These are phyloP conservation scores for Rhinolophus ferrumequinum DNA, from an alignment of 2,113 vertebrate species.

Conservation along the genomic window DNA sequence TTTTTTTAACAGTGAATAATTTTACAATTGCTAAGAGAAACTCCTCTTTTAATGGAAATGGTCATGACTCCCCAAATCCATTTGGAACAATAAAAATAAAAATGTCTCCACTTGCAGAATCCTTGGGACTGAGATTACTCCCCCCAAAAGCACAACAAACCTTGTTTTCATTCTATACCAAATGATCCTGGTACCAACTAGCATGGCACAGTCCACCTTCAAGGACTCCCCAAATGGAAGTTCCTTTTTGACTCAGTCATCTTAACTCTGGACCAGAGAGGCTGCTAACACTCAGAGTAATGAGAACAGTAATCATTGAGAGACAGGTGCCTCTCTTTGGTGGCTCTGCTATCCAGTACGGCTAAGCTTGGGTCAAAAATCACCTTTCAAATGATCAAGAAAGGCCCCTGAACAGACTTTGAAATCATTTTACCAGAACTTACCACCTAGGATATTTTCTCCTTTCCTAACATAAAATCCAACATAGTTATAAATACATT, in stretches of 20 bases:
- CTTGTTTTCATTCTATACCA: not conserved
- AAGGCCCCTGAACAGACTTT: not conserved
- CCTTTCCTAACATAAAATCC: not conserved
- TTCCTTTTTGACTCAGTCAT: conserved; percentile 7
- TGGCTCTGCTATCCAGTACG: not conserved
- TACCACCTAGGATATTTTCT: not conserved
- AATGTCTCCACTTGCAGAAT: not conserved
- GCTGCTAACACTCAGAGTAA: not conserved
- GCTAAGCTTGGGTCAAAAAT: not conserved
- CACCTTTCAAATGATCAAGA: not conserved
- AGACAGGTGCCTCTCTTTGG: not conserved
- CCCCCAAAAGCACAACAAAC: not conserved
- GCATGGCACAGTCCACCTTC: not conserved
- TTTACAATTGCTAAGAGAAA: conserved; percentile 1
- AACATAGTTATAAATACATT: not conserved
- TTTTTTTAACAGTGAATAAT: conserved; percentile 16
- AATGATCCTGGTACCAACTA: not conserved
- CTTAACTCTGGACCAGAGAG: not conserved
- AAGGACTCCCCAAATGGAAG: not conserved
- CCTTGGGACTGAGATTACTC: not conserved
- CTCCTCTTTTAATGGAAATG: not conserved
- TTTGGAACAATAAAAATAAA: conserved; percentile 44
- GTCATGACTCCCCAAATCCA: not conserved
- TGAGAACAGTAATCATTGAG: not conserved
- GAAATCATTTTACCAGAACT: not conserved